phyloP scores from a whole-genome alignment of 2,797 vertebrate genomes.

The Myiothlypis chrysogaster region DNA sequence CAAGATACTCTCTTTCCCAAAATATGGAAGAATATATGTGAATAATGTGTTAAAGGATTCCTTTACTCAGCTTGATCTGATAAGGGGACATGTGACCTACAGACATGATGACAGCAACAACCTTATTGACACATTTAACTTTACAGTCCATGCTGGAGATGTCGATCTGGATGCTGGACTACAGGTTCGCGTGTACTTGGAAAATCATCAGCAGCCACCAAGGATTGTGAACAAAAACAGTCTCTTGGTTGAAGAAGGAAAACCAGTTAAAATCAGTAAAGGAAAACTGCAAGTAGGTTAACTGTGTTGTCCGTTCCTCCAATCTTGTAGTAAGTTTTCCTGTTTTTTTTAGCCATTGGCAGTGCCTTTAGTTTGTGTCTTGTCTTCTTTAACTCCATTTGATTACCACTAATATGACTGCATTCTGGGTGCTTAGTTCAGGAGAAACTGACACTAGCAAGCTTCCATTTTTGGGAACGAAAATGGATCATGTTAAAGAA shows the following conservation, averaged over 20 bases:
- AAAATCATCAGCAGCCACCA: slow-evolving; percentile 82
- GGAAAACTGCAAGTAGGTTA: slow-evolving; percentile 82
- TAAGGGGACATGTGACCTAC: slow-evolving; percentile 77
- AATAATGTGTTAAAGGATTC: slow-evolving; percentile 57
- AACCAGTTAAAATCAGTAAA: slow-evolving; percentile 83
- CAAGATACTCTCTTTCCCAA: slow-evolving; percentile 73
- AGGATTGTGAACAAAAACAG: slow-evolving; percentile 74
- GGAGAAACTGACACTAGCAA: background rate
- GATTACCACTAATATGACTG: background rate
- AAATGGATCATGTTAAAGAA: background rate
- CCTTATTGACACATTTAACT: slow-evolving; percentile 80
- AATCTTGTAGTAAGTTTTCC: background rate
- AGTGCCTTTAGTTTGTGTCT: background rate
- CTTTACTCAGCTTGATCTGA: slow-evolving; percentile 85
- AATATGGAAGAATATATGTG: slow-evolving; percentile 78
- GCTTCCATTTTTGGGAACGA: background rate
- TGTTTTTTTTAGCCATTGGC: background rate
- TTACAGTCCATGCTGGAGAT: slow-evolving; percentile 79
- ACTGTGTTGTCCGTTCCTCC: background rate
- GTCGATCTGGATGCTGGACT: slow-evolving; percentile 68
- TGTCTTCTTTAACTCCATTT: background rate
- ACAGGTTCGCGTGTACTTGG: slow-evolving; percentile 80
- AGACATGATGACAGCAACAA: slow-evolving; percentile 79
- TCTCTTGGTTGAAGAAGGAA: slow-evolving; percentile 88
- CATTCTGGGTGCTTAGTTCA: background rate